Conservation (phyloP, 2,888 invertebrate species). For the Carcina quercana region DNA sequence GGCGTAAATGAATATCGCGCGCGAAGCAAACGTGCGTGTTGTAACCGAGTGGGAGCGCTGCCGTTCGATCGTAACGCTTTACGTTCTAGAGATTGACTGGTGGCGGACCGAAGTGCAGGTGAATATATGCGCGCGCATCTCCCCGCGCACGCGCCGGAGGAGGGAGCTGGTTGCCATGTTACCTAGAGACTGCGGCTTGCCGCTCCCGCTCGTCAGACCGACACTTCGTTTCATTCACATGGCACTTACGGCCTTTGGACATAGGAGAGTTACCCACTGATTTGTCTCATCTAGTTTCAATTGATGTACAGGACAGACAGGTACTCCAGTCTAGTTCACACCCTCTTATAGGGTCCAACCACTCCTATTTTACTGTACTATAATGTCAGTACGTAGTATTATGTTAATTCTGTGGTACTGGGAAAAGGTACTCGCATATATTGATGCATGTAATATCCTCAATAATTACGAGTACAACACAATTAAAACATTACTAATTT, state of each 20-base stretch:
- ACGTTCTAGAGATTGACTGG: constrained; percentile 57
- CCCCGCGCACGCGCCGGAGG: constrained; percentile 54
- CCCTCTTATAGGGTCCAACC: too few species aligned
- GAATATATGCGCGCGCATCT: constrained; percentile 69
- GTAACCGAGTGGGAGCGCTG: constrained; percentile 20
- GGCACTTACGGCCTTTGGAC: constrained; percentile 16
- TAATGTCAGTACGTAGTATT: too few species aligned
- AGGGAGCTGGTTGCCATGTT: constrained; percentile 36
- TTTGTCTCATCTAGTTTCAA: neutral
- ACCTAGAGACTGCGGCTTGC: constrained; percentile 10
- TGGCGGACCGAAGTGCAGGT: constrained; percentile 40
- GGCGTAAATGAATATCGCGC: constrained; percentile 29
- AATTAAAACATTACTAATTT: too few species aligned
- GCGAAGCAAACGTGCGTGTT: constrained; percentile 24
- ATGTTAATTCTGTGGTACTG: too few species aligned
- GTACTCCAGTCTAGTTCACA: neutral
- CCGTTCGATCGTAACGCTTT: constrained; percentile 36
- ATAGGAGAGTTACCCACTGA: neutral
- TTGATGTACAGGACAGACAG: neutral
- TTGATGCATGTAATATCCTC: too few species aligned
- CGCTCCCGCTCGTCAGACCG: neutral
- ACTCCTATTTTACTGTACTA: too few species aligned
- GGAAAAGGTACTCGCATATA: too few species aligned
- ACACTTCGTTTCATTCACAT: constrained; percentile 17
- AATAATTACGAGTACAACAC: too few species aligned